A percentile compares a stretch with the other conserved stretches of the same genome.
phyloP scores from a whole-genome alignment of 2,888 invertebrate species.

The Acrocyrtus sp. region DNA sequence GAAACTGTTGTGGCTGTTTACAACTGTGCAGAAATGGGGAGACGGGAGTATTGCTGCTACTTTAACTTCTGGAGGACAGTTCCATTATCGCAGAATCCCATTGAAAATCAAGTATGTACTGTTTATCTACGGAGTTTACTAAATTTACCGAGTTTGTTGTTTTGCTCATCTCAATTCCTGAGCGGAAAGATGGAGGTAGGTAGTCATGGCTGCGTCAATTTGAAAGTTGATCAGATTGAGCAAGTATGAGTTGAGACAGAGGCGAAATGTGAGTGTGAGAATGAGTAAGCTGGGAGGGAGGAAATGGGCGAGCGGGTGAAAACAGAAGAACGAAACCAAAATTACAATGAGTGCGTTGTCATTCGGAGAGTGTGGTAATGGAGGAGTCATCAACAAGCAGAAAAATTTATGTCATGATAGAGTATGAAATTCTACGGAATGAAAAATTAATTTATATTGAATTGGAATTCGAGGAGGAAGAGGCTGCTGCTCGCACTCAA shows the following conservation, averaged over 20 bases:
- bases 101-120: background rate
- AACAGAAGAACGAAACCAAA: no score
- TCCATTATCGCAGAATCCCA: background rate
- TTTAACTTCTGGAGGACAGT: background rate
- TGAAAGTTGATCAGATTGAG: background rate
- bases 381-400: conserved; percentile 25
- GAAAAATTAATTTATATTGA: conserved; percentile 55
- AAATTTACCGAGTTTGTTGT: background rate
- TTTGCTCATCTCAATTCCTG: background rate
- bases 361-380: conserved; percentile 24
- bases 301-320: no score
- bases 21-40: conserved; percentile 13
- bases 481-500: background rate
- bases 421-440: conserved; percentile 36
- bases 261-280: no score
- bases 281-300: no score
- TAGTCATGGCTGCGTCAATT: no score
- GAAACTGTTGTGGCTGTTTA: background rate
- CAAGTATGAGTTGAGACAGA: background rate
- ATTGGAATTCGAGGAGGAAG: conserved; percentile 32
- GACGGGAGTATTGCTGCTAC: background rate
- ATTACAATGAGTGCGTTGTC: conserved; percentile 14
- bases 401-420: conserved; percentile 26
- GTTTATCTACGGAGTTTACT: background rate
- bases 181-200: no score